A percentile compares a stretch with the other conserved stretches of the same genome.
Evolutionary conservation across 35 echinoderm and acorn worm genomes (phyloP).

Genomic region (Anneissia japonica): DNA sequence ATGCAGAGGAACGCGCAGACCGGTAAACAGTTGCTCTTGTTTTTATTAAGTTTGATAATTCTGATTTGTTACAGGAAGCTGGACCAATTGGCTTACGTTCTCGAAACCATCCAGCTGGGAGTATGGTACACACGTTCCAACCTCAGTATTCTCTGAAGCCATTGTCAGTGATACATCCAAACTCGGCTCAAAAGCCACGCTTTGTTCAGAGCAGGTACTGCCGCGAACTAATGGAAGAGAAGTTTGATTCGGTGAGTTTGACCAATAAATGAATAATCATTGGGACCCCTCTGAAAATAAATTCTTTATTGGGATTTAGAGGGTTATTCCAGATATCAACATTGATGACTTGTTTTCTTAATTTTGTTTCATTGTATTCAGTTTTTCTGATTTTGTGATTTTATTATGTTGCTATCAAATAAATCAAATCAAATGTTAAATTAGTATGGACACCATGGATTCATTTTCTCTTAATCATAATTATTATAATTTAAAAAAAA

Average conservation of each 20-base stretch:
- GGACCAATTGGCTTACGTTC: constrained; percentile 26
- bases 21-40: no score
- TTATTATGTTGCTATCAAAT: no score
- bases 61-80: constrained; percentile 33
- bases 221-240: constrained; percentile 69
- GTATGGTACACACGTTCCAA: constrained; percentile 20
- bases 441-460: no score
- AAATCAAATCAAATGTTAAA: no score
- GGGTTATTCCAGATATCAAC: background rate
- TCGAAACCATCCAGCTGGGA: background rate
- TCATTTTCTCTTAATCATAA: no score
- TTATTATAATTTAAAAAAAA: no score
- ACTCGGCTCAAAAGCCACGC: constrained; percentile 54
- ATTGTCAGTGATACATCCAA: constrained; percentile 1
- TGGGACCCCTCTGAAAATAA: background rate
- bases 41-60: no score
- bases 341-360: background rate
- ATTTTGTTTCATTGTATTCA: background rate
- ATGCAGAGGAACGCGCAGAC: no score
- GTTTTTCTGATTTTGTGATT: no score
- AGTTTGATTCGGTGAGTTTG: constrained; percentile 86
- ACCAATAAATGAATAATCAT: no score
- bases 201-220: constrained; percentile 89
- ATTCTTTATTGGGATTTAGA: background rate
- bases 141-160: background rate